Base-by-base conservation (phyloP, 1,140 invertebrate genomes). In the Spodoptera litura region DNA sequence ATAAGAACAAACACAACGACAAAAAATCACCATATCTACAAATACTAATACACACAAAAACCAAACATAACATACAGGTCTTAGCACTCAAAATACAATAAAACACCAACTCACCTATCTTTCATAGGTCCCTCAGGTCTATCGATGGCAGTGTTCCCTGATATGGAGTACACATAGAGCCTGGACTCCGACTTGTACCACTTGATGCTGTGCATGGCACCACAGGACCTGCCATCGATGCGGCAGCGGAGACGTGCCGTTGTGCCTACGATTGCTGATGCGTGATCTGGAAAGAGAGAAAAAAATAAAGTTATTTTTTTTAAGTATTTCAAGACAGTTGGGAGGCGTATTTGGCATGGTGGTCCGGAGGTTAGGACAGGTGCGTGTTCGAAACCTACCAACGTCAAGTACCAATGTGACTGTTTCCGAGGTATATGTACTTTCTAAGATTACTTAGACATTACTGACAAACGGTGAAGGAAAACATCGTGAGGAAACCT, bases 201-300 rank as follows among this genome's bases (percentile, higher is more conserved):
- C 93, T 98, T 98, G 85, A 98, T 97, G 87, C 97, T 98, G 95
- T 98, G 98, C 84, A 98, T 96, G 59, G 96, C 96, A 1, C 97
- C 97, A 87, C 98, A 98, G 81, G 96, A 96, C 10, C 95, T 95
- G 70, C 96, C 96, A 90, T 97, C 97, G 78, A 98, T 96, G 25
- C 96, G 95, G 93, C 98, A 98, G 2, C 96, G 96, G 53, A 98
- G 94, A 27, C 95, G 94, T 31, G 97, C 96, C 44, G 96, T 96
- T 20, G 96, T 96, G 3, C 97, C 97, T 0, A 94, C 93, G 62
- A 94, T 83, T 1, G 93, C 88, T n/a, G 93, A 92, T 5, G 90
- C 92, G 66, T 94, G 91, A 38, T 93, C 93, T 95, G 90, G 83
- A 71, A 88, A 51, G 56, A 35, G 8, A 0, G 35, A 59, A 20